Evolutionary conservation across 2,888 invertebrate genomes (phyloP).

Genomic region (Bellardia pandia): DNA sequence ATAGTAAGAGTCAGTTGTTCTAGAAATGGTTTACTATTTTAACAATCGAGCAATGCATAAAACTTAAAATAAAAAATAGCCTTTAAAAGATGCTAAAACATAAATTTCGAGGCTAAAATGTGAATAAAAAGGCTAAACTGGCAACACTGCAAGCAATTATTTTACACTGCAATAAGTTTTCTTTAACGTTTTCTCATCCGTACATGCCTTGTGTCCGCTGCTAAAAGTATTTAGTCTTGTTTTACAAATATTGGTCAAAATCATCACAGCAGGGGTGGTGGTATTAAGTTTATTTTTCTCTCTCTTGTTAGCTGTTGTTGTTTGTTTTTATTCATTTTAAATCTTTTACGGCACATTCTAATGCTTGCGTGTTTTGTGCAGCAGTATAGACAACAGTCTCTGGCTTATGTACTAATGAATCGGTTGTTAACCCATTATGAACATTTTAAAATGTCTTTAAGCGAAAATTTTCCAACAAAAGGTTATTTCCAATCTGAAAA

Average conservation of each 20-base stretch:
- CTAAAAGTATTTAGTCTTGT: constrained; percentile 66
- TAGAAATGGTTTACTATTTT: no score
- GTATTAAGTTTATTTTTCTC: constrained; percentile 45
- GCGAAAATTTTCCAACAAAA: no score
- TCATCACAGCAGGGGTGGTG: constrained; percentile 72
- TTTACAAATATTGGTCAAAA: constrained; percentile 73
- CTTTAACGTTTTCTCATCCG: constrained; percentile 50
- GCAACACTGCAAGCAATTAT: constrained; percentile 42
- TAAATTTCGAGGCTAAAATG: no score
- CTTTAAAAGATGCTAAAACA: no score
- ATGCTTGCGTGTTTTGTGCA: constrained; percentile 53
- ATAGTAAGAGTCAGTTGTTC: no score
- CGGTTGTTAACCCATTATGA: constrained; percentile 45
- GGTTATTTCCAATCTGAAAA: no score
- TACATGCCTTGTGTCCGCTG: constrained; percentile 38
- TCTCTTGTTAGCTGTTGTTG: not conserved
- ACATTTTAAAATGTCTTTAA: not conserved
- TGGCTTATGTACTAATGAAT: constrained; percentile 34
- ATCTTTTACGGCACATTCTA: constrained; percentile 48
- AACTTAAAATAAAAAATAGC: no score
- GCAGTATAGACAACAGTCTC: constrained; percentile 31
- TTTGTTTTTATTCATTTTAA: constrained; percentile 42
- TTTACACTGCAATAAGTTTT: constrained; percentile 65
- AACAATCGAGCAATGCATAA: no score
- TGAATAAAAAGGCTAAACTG: no score